Percentiles rank a stretch among this genome's conserved stretches.
Evolutionary conservation across 2,888 invertebrate species (phyloP).

Genomic region (Melolontha melolontha): DNA sequence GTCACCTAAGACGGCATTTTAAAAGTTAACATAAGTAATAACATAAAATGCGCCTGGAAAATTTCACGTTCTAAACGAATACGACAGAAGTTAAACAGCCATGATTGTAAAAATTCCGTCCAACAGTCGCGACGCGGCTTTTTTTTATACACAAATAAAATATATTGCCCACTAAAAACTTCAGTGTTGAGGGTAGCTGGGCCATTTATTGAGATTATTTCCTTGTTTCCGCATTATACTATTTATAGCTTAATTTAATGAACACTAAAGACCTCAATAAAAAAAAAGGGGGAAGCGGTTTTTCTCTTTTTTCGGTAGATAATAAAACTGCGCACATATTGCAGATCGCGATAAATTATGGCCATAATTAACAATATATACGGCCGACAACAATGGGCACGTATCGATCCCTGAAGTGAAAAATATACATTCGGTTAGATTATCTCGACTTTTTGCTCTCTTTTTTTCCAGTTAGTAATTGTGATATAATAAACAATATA

Average conservation of each 20-base stretch:
- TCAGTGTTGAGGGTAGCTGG: conserved; percentile 23
- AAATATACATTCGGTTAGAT: too few relatives aligned
- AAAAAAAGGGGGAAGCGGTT: conserved; percentile 9
- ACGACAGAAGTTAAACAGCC: conserved; percentile 27
- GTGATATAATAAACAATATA: too few relatives aligned
- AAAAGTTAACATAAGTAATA: conserved; percentile 26
- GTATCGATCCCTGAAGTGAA: too few relatives aligned
- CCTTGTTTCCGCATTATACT: conserved; percentile 41
- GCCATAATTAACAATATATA: conserved; percentile 10
- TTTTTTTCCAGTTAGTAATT: too few relatives aligned
- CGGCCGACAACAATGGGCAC: too few relatives aligned
- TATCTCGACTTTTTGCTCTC: too few relatives aligned
- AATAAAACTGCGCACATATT: conserved; percentile 20
- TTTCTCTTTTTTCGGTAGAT: not conserved
- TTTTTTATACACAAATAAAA: conserved; percentile 27
- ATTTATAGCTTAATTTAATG: conserved; percentile 42
- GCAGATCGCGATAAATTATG: conserved; percentile 29
- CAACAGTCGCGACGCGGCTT: conserved; percentile 1
- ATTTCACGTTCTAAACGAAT: conserved; percentile 19
- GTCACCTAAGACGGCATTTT: conserved; percentile 16
- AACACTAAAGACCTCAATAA: conserved; percentile 30
- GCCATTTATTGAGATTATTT: conserved; percentile 37
- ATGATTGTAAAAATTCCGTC: conserved; percentile 24
- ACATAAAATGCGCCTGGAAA: conserved; percentile 18
- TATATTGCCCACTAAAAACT: conserved; percentile 32